Evolutionary conservation across 1,140 invertebrate species (phyloP).

Genomic region (Plectrocnemia conspersa): DNA sequence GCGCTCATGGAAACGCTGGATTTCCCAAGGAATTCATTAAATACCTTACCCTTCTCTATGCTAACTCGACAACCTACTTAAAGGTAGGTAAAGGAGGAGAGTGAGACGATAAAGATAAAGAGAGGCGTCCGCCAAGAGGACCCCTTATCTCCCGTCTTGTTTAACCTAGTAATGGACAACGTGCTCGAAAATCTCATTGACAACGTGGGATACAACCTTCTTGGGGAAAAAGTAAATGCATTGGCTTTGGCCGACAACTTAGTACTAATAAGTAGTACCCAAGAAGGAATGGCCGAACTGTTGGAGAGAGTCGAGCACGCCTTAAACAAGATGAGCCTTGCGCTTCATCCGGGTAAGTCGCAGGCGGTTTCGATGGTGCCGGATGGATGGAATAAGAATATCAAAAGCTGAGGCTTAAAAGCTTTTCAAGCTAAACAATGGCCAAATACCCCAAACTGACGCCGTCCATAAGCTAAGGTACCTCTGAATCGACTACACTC

Average conservation of each 20-base stretch:
- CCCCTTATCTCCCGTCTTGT: conserved; percentile 47
- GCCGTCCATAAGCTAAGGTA: too few species aligned
- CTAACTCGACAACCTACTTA: conserved; percentile 31
- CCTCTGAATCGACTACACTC: too few species aligned
- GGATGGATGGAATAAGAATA: too few species aligned
- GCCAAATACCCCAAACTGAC: too few species aligned
- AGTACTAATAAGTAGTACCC: conserved; percentile 37
- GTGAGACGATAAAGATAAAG: conserved; percentile 33
- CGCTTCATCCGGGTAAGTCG: too few species aligned
- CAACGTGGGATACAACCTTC: conserved; percentile 36
- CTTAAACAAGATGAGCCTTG: too few species aligned
- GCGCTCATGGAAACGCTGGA: conserved; percentile 36
- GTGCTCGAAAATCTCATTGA: conserved; percentile 35
- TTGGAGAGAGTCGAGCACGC: too few species aligned
- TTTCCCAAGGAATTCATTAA: conserved; percentile 30
- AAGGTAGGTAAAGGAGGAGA: conserved; percentile 26
- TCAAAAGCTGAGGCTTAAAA: too few species aligned
- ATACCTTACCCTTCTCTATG: conserved; percentile 35
- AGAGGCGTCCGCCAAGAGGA: conserved; percentile 53
- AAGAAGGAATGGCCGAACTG: conserved; percentile 22
- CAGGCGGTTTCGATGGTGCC: too few species aligned
- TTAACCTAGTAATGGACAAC: conserved; percentile 48
- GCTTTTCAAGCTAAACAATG: too few species aligned
- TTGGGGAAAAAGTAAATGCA: conserved; percentile 22
- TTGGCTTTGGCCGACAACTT: conserved; percentile 47